These are phyloP conservation scores for Cyphomyrus discorhynchus DNA, from an alignment of 2,113 vertebrate species.

Conservation along the genomic window DNA sequence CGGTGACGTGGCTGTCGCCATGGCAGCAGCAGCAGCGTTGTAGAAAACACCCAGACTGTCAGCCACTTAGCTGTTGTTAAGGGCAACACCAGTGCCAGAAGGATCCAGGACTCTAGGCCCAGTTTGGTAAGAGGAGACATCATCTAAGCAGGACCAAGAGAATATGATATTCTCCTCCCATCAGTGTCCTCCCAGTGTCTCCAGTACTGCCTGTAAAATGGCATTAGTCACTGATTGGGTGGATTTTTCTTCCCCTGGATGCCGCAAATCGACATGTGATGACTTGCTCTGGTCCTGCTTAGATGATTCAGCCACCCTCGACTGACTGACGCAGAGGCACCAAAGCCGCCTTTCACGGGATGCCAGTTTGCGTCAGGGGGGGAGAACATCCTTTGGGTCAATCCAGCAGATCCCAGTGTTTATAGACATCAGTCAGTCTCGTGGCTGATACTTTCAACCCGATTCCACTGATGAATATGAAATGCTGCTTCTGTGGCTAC, in stretches of 20 bases:
- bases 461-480: neutral
- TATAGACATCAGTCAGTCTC: neutral
- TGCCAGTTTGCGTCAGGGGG: neutral
- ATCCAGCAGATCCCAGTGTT: neutral
- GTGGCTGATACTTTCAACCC: neutral
- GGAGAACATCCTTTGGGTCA: neutral
- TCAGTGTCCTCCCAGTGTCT: neutral
- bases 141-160: too few species aligned
- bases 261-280: neutral
- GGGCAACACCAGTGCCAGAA: neutral
- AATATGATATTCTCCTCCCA: neutral
- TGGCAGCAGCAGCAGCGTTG: constrained; percentile 15
- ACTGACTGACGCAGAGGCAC: neutral
- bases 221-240: neutral
- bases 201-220: neutral
- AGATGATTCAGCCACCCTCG: neutral
- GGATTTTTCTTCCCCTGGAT: neutral
- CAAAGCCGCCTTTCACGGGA: neutral
- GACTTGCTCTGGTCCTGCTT: neutral
- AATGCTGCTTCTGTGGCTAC: neutral
- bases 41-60: constrained; percentile 47
- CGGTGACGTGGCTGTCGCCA: constrained; percentile 51
- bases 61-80: neutral
- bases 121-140: neutral
- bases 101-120: neutral